phyloP scores from a whole-genome alignment of 2,113 vertebrate genomes.

The Engraulis encrasicolus region DNA sequence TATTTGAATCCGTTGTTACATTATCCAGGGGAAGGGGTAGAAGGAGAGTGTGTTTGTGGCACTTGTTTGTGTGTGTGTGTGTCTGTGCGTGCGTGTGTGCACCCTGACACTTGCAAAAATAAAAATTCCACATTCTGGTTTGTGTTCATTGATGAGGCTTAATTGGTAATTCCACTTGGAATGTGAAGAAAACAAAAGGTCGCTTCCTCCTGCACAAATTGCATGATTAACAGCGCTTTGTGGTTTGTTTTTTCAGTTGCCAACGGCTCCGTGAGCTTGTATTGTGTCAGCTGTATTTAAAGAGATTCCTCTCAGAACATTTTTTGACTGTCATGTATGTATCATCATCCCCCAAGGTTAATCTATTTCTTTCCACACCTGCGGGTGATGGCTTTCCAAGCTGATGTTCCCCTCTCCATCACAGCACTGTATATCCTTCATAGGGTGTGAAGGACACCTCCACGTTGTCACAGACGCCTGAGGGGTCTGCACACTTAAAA shows the following conservation, averaged over 20 bases:
- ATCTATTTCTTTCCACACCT: conserved; percentile 15
- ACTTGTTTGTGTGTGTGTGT: background rate
- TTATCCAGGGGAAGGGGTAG: background rate
- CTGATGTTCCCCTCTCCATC: conserved; percentile 14
- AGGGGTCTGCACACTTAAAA: too few species aligned
- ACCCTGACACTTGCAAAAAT: too few species aligned
- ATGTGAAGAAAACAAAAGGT: background rate
- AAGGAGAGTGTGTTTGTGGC: background rate
- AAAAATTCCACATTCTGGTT: background rate
- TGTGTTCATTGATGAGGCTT: too few species aligned
- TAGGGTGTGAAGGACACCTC: conserved; percentile 24
- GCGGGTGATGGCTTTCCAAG: conserved; percentile 32
- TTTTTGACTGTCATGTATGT: background rate
- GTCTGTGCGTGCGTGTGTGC: background rate
- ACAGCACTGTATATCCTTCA: background rate
- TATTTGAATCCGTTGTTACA: background rate
- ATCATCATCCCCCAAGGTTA: conserved; percentile 27
- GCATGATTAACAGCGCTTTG: background rate
- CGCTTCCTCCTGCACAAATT: background rate
- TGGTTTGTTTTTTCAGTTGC: background rate
- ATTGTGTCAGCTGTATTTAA: conserved; percentile 14
- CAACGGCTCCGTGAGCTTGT: background rate
- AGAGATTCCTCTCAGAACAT: background rate
- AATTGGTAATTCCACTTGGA: background rate
- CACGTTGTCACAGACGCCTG: background rate